Base-by-base conservation (phyloP, 2,888 invertebrate genomes). In the Dryadula phaetusa region DNA sequence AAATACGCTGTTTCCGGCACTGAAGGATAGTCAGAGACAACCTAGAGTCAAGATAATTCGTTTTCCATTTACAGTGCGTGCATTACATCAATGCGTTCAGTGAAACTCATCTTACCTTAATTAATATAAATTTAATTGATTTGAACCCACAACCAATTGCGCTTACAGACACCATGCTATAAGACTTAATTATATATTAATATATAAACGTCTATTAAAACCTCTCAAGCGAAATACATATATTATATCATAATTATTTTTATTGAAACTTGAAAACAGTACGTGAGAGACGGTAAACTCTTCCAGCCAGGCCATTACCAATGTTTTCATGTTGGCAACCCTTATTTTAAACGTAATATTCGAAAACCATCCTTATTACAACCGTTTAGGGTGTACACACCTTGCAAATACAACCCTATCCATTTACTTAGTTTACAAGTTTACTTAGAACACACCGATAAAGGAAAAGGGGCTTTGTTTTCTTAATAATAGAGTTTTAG, bases 221-320 rank as follows among this genome's bases (percentile, higher is more conserved):
- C 16, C 44, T 8, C 18, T 44, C 18, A 5, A 20, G 7, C 6
- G 7, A 53, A 12, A 47, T 22, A 58, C 8, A 40, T 40, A 52
- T n/a, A 42, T 52, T 63, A 63, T 46, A 61, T 69, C 40, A 37
- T 20, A 66, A 63, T 67, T 64, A 69, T 70, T 69, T 67, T 54
- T 56, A 56, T 61, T 10, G 32, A 54, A 66, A 70, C 60, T 66
- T 42, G 25, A 70, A 70, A 72, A 66, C 64, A 58, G 70, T 65
- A 71, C 47, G 65, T 64, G 49, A 65, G 65, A 54, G 44, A 66
- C 71, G 49, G 67, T 69, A 70, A 73, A 72, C 70, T 72, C 70
- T 72, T 73, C 73, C 69, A 73, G 66, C 70, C 69, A 69, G 72
- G 71, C 71, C 72, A 74, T 74, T 73, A 74, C 67, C 70, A 68